phyloP scores from a whole-genome alignment of 2,888 invertebrate genomes.

The Brachyptera risi region DNA sequence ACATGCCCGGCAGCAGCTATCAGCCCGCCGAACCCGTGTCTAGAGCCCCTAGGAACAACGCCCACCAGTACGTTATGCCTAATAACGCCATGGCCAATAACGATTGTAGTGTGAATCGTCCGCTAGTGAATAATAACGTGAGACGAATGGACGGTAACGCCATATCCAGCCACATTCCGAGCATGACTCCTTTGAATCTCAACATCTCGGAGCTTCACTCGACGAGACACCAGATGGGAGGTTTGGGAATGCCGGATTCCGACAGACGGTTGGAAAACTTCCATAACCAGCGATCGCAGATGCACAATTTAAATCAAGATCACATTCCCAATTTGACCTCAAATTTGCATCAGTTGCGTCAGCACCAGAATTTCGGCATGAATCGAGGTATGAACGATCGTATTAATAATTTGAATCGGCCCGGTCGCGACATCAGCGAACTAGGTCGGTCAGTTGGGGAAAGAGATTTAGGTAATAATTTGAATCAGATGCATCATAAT shows the following conservation, averaged over 20 bases:
- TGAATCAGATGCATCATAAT: constrained; percentile 23
- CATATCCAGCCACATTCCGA: constrained; percentile 22
- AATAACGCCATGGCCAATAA: neutral
- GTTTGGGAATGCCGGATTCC: neutral
- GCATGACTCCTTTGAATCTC: constrained; percentile 28
- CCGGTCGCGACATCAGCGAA: constrained; percentile 24
- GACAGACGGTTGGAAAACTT: constrained; percentile 3
- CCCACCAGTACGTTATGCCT: neutral
- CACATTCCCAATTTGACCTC: constrained; percentile 18
- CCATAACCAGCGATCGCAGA: neutral
- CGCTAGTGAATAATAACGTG: constrained; percentile 15
- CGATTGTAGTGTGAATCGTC: constrained; percentile 18
- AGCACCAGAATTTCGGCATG: constrained; percentile 24
- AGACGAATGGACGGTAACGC: neutral
- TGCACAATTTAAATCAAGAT: constrained; percentile 4
- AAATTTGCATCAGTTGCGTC: constrained; percentile 22
- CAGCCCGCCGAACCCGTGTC: neutral
- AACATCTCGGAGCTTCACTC: constrained; percentile 31
- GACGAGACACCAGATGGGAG: constrained; percentile 23
- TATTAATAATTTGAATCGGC: neutral
- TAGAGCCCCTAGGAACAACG: neutral
- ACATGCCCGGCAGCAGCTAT: neutral
- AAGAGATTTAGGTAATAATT: constrained; percentile 13
- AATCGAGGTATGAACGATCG: constrained; percentile 13
- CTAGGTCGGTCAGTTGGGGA: constrained; percentile 18